phyloP scores from a whole-genome alignment of 1,140 invertebrate species.

The Cherax destructor region DNA sequence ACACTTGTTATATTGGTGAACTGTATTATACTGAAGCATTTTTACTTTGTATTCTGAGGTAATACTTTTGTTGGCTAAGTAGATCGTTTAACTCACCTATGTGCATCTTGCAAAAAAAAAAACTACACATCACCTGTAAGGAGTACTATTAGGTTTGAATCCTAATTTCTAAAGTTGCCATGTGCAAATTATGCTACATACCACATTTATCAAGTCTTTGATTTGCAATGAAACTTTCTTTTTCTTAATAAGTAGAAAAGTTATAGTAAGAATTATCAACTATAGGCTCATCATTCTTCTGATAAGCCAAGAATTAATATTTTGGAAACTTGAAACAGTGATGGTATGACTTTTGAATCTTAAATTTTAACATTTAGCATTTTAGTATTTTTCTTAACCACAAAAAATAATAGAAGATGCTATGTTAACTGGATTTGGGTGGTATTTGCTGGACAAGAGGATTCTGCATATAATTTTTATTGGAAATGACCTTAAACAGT shows the following conservation, averaged over 20 bases:
- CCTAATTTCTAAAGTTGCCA: not conserved
- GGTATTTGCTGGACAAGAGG: not conserved
- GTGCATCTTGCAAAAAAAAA: not conserved
- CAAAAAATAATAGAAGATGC: too few relatives aligned
- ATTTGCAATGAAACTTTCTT: not conserved
- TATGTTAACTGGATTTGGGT: not conserved
- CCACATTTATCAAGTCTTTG: not conserved
- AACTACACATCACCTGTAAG: not conserved
- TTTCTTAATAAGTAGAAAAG: not conserved
- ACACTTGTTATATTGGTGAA: not conserved
- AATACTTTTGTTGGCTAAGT: not conserved
- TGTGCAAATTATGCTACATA: not conserved
- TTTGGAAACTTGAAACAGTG: not conserved
- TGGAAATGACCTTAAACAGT: not conserved
- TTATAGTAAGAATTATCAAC: not conserved
- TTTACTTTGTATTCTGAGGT: conserved; percentile 3
- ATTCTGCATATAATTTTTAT: not conserved
- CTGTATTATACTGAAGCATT: not conserved
- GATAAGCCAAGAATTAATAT: not conserved
- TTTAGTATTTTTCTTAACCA: too few relatives aligned
- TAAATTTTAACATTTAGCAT: too few relatives aligned
- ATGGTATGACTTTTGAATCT: not conserved
- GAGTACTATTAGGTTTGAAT: not conserved
- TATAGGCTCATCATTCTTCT: not conserved
- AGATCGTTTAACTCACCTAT: not conserved